Base-by-base conservation (phyloP, 1,140 invertebrate genomes). In the Ostrea edulis region DNA sequence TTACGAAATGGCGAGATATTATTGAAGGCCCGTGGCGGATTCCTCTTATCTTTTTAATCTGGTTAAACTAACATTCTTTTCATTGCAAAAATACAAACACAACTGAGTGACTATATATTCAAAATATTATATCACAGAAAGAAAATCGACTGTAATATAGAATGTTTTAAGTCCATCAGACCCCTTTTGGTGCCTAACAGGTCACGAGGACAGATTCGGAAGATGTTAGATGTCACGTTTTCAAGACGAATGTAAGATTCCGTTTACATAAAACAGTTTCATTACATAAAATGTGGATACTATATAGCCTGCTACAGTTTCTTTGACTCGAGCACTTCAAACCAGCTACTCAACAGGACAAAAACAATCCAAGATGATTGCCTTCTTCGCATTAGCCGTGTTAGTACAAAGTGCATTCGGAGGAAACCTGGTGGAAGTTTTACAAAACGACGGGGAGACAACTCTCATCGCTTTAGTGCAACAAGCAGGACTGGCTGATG, bases 371-470 rank as follows among this genome's bases (percentile, higher is more conserved):
- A 77, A 4, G 25, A 77, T 77, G 68, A 29, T 77, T 35, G 29
- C 68, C 9, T 77, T 35, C 29, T 5, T 77, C 35, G 25, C 68
- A 14, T 77, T 77, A 25, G 29, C 68, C 25, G 68, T 77, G 25
- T 11, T 83, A n/a, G 82, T 54, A 12, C 53, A 81, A 8, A 84
- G 55, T 55, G 86, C 82, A 17, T 54, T 85, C 8, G 81, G 86
- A n/a, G 55, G 53, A 44, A 87, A 89, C 68, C 53, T 89, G 9
- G 86, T 89, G 9, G 81, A 89, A 35, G 86, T 85, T n/a, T n/a
- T 89, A n/a, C 83, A 87, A 51, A 54, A 68, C 7, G 83, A 85
- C 20, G 83, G 84, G 65, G 84, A 87, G 22, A 84, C 85, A 20
- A 89, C 71, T n/a, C 84, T 90, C 0, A 83, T 83, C 12, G n/a